Base-by-base conservation (phyloP, 2,113 vertebrate genomes). In the Marmota flaviventris region DNA sequence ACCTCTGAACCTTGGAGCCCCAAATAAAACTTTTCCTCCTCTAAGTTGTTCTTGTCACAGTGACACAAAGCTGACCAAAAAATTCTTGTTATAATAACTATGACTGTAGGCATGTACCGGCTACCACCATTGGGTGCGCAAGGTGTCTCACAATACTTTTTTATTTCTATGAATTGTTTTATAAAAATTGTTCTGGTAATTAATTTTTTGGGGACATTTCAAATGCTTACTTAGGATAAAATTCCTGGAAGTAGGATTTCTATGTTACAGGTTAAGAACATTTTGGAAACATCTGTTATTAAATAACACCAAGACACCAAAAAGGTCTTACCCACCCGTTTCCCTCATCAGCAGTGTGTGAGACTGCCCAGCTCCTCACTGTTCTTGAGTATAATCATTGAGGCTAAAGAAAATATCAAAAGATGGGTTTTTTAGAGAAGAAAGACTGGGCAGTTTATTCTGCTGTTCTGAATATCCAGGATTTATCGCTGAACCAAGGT, bases 161-260 rank as follows among this genome's bases (percentile, higher is more conserved):
- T 73, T 69, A 58, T 85, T 91, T 17, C 39, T 92, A 13, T 4
- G 53, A 32, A 25, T 24, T 76, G 11, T 79, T 85, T 94, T 63
- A 48, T 73, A 45, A 67, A 93, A 94, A 39, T 72, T 42, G 5
- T 85, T 83, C 53, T 93, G 83, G 8, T 9, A 78, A 61, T 37
- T 4, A 11, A 24, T 27, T 76, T 25, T 91, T 65, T 77, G 65
- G 65, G 81, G 58, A 73, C 18, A 34, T 56, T 53, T 22, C 13
- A 65, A 48, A 69, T 70, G 13, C 32, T 85, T 58, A 34, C 10
- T 51, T 53, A 45, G 51, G 37, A 16, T 87, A 84, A 42, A 93
- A 93, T 81, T 69, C 58, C 25, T 95, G 39, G 63, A 83, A 67
- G 39, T 17, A 61, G 81, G 73, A 81, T 83, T 92, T 85, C 86